These are phyloP conservation scores for Pogonophryne albipinna DNA, from an alignment of 2,797 vertebrate genomes.

Conservation along the genomic window DNA sequence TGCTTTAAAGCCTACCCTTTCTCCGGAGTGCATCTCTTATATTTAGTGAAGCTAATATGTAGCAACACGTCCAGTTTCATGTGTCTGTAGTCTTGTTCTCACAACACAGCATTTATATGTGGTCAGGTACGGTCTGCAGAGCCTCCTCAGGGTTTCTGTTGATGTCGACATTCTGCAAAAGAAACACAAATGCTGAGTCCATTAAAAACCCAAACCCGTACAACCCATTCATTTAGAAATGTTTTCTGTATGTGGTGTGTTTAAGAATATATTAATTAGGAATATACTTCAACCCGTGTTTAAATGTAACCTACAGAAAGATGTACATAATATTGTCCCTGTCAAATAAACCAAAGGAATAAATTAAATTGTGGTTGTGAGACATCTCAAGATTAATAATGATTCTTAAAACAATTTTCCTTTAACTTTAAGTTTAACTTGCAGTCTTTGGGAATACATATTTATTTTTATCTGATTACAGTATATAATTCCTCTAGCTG, in stretches of 20 bases:
- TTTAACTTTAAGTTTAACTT: not conserved
- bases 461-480: not conserved
- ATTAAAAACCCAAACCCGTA: not conserved
- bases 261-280: too few species aligned
- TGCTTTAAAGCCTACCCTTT: not conserved
- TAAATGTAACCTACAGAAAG: too few species aligned
- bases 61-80: slow-evolving; percentile 3
- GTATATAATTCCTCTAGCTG: too few species aligned
- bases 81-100: slow-evolving; percentile 2
- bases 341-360: not conserved
- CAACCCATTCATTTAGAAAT: not conserved
- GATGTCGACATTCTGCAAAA: slow-evolving; percentile 84
- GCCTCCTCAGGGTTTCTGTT: slow-evolving; percentile 85
- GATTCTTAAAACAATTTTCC: too few species aligned
- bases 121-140: slow-evolving; percentile 83
- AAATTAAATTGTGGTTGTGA: not conserved
- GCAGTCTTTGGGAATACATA: not conserved
- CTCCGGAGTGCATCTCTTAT: slow-evolving; percentile 25
- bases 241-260: not conserved
- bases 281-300: too few species aligned
- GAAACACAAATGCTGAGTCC: not conserved
- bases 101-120: slow-evolving; percentile 67
- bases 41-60: slow-evolving; percentile 2
- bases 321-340: too few species aligned
- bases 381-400: not conserved